Base-by-base conservation (phyloP, 2,797 vertebrate species). In the Melanotaenia boesemani region DNA sequence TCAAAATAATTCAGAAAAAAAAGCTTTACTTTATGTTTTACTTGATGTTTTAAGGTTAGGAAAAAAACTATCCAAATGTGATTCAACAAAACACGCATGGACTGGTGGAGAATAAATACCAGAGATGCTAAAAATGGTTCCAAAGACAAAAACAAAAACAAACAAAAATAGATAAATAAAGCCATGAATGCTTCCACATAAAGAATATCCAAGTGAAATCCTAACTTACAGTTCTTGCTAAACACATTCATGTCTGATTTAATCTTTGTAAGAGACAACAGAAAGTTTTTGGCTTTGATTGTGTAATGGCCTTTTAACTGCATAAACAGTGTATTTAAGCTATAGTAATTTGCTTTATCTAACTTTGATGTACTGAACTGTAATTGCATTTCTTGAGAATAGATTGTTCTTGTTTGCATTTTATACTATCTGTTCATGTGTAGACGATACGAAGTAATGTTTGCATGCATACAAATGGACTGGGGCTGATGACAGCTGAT, bases 381-480 rank as follows among this genome's bases (percentile, higher is more conserved):
- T 90, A 79, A 79, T 67, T 85, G 67, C 68, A 63, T 90, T 88
- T 89, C 77, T 73, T 6, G 6, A 81, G 39, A 85, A 78, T 75
- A 86, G 83, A 82, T 74, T 79, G 80, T 89, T 84, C 78, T 76
- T 80, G 65, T 91, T 88, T 83, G 76, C 71, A 74, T 83, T 88
- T 85, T 77, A 88, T 87, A 85, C 77, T 83, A 83, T 72, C 76
- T 83, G 81, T 86, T 83, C 70, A 80, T 75, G 74, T 86, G 70
- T 91, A 87, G 79, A 80, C 66, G 54, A 81, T 69, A 81, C 71
- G 44, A 76, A 78, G 54, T 81, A 58, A 78, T 73, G 79, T 85
- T 82, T 90, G 88, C 88, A 91, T 92, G 90, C 79, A 77, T 85
- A 81, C 73, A 81, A 79, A 81, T 52, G 63, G 75, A 67, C 70